Conservation (phyloP, 2,797 vertebrate species). For the Melanotaenia nigrans region DNA sequence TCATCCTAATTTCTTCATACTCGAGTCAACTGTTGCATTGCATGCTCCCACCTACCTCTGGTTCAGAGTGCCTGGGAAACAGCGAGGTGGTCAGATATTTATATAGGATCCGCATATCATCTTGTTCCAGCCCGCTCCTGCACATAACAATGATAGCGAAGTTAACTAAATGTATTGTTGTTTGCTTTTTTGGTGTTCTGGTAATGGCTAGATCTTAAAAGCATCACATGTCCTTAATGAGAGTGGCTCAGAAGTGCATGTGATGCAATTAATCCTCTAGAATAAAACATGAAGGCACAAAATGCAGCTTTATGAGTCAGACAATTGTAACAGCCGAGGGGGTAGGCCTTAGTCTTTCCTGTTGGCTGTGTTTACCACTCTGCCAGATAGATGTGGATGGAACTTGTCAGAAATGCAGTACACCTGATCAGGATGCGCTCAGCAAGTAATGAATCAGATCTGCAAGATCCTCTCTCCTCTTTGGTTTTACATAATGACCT, state of each 20-base stretch:
- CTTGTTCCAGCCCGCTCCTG: slow-evolving; percentile 98
- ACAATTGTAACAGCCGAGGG: neutral
- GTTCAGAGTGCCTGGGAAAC: slow-evolving; percentile 95
- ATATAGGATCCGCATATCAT: slow-evolving; percentile 98
- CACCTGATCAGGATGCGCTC: neutral
- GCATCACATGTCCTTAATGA: neutral
- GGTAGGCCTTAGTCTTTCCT: neutral
- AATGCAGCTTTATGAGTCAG: neutral
- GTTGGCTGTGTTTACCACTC: neutral
- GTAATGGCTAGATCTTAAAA: neutral
- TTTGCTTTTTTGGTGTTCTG: neutral
- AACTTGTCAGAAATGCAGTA: neutral
- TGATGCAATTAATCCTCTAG: neutral
- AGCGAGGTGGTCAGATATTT: slow-evolving; percentile 98
- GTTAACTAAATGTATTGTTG: slow-evolving; percentile 4
- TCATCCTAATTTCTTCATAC: neutral
- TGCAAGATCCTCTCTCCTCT: neutral
- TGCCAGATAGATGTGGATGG: neutral
- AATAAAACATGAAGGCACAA: neutral
- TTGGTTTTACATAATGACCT: too few relatives aligned
- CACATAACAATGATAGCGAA: neutral
- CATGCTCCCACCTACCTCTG: slow-evolving; percentile 86
- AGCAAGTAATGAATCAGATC: neutral
- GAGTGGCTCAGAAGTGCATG: neutral
- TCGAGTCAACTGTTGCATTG: neutral